Evolutionary conservation across 2,113 vertebrate species (phyloP), one percentile per base, ranked within the genome.

Genomic region (Nipponia nippon): DNA sequence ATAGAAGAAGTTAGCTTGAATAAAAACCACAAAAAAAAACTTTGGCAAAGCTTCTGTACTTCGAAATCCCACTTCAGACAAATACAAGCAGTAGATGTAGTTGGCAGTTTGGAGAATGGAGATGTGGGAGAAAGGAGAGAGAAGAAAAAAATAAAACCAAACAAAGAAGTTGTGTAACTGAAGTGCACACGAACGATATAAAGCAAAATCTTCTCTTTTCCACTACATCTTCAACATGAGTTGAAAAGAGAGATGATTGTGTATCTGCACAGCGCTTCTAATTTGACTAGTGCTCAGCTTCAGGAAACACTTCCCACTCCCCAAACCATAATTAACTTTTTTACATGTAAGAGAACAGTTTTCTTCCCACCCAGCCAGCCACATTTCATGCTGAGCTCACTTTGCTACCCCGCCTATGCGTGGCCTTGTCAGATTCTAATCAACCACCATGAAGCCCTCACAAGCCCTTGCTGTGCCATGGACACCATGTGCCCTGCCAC

Each of bases 11-110:
- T 77, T 59, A 90, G 49, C 58, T 82, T 67, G 73, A 80, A 94
- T 76, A 83, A 94, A 95, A 95, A 61, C 36, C 83, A 94, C 87
- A 78, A 56, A 73, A 72, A 38, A 75, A 75, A 84, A 56, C 19
- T 80, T 52, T 79, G 87, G 53, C 91, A 87, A 95, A 91, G 30
- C 32, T 91, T 77, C 92, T 78, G 42, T 20, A 16, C 65, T 96
- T 93, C 7, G 9, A 94, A 89, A 90, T 72, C 93, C 93, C 62
- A 72, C 87, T 95, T 61, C 38, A 92, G 70, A 93, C 1, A 2
- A 87, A 75, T 16, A 76, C 38, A 84, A 82, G 77, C 47, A 59
- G 25, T 47, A 87, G n/a, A 87, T 36, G 26, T 25, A 91, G 80
- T 3, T 61, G 72, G 69, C 70, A 90, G 61, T 85, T 30, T 79